Evolutionary conservation across 2,888 invertebrate genomes (phyloP).

Genomic region (Schizaphis graminum): DNA sequence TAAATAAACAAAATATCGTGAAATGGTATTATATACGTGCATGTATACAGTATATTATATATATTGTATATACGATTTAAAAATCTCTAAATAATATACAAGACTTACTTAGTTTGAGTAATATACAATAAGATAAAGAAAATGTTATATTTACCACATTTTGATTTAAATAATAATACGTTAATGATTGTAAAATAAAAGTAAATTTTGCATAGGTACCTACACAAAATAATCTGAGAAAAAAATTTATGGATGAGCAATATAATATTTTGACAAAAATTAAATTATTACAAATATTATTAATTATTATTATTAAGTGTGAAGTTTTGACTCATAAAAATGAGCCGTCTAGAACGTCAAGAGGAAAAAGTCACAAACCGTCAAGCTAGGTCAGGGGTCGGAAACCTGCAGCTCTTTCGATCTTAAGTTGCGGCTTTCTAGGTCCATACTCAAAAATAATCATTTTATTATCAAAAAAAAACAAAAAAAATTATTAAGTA

Average conservation of each 20-base stretch:
- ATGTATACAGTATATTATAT: not conserved
- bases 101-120: not conserved
- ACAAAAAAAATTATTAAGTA: too few relatives aligned
- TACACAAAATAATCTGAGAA: not conserved
- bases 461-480: too few relatives aligned
- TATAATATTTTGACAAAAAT: not conserved
- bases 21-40: not conserved
- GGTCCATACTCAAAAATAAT: too few relatives aligned
- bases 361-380: too few relatives aligned
- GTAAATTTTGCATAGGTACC: not conserved
- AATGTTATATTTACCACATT: not conserved
- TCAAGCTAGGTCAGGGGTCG: too few relatives aligned
- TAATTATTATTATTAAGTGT: not conserved
- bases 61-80: not conserved
- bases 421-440: too few relatives aligned
- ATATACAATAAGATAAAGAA: not conserved
- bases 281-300: not conserved
- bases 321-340: too few relatives aligned
- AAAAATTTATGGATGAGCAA: not conserved
- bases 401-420: too few relatives aligned
- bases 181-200: not conserved
- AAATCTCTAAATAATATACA: not conserved
- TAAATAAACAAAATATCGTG: constrained; percentile 23
- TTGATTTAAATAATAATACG: not conserved
- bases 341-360: too few relatives aligned